These are phyloP conservation scores for Argyra leucocephala DNA, from an alignment of 2,888 invertebrate species.

Conservation along the genomic window DNA sequence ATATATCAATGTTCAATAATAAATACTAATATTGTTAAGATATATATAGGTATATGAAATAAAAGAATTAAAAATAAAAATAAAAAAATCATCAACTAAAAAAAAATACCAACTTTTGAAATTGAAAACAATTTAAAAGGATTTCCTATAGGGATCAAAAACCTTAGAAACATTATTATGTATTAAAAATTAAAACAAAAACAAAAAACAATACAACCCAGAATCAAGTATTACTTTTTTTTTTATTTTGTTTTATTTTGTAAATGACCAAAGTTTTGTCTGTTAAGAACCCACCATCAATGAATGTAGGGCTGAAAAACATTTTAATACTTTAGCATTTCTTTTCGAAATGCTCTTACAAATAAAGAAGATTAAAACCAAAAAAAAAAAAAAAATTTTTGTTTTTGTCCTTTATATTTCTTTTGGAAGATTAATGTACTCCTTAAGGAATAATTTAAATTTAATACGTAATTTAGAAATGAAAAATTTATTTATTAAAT, in stretches of 20 bases:
- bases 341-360: not conserved
- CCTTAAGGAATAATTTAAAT: not conserved
- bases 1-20: no score
- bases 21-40: no score
- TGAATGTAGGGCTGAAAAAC: not conserved
- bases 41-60: no score
- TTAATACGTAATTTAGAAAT: not conserved
- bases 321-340: not conserved
- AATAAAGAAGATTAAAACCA: conserved; percentile 6
- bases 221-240: not conserved
- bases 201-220: not conserved
- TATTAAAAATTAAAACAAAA: not conserved
- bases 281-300: not conserved
- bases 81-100: not conserved
- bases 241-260: not conserved
- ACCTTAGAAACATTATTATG: not conserved
- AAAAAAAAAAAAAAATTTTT: not conserved
- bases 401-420: no score
- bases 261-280: not conserved
- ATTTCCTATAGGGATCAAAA: not conserved
- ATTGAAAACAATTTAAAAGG: conserved; percentile 4
- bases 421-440: no score
- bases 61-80: no score
- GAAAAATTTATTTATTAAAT: no score
- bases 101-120: not conserved